Evolutionary conservation across 53 echinoderm and acorn worm genomes (phyloP).

Genomic region (Stichopus horrens): DNA sequence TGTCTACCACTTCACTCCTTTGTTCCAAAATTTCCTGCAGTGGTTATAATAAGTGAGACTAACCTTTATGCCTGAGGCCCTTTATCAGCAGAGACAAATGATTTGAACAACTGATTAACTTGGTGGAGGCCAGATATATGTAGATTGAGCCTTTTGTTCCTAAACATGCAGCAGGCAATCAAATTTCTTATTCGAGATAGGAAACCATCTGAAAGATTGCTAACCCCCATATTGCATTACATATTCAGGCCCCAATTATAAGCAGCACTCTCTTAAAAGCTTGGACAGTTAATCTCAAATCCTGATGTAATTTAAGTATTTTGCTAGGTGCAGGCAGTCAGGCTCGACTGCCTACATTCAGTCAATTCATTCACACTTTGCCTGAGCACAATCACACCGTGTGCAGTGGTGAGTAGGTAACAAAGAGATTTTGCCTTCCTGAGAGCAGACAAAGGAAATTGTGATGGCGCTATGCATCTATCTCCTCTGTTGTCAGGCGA

Average conservation of each 20-base stretch:
- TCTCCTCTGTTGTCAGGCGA: neutral
- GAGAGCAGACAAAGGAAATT: neutral
- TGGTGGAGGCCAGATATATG: neutral
- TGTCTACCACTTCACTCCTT: neutral
- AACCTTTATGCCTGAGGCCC: neutral
- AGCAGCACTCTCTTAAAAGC: neutral
- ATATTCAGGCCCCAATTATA: neutral
- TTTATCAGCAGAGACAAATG: neutral
- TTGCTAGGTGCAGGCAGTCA: neutral
- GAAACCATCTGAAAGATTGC: neutral
- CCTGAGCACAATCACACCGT: too few species aligned
- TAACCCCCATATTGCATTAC: neutral
- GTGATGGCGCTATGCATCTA: neutral
- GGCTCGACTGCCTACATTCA: neutral
- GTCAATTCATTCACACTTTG: neutral
- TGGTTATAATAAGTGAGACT: neutral
- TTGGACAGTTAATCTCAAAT: neutral
- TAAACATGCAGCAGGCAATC: neutral
- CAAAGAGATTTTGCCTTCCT: neutral
- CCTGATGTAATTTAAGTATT: conserved; percentile 2
- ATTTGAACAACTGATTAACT: conserved; percentile 1
- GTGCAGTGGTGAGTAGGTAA: neutral
- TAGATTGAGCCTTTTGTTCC: neutral
- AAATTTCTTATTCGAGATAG: neutral
- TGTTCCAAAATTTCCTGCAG: neutral